Evolutionary conservation across 2,797 vertebrate species (phyloP).

Genomic region (Brachyalestes nurse): DNA sequence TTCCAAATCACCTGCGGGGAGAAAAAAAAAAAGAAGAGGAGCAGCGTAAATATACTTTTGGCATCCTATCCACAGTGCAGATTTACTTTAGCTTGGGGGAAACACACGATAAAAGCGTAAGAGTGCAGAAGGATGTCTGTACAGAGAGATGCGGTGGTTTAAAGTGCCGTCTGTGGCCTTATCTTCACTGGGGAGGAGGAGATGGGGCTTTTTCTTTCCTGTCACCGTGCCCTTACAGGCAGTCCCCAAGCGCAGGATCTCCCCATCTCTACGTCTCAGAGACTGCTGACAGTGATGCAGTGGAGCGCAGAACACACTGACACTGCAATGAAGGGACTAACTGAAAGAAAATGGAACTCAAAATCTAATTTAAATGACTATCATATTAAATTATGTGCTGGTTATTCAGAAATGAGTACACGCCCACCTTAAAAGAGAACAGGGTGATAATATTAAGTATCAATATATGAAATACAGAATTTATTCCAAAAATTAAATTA

Average conservation of each 20-base stretch:
- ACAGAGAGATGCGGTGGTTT: background rate
- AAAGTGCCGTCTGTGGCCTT: background rate
- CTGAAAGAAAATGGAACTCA: background rate
- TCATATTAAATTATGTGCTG: background rate
- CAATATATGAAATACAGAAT: background rate
- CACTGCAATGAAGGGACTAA: background rate
- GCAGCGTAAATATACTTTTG: background rate
- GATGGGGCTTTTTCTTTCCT: background rate
- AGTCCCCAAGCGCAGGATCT: background rate
- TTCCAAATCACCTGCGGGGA: constrained; percentile 10
- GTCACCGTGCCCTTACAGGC: background rate
- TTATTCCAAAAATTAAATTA: background rate
- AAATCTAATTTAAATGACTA: background rate
- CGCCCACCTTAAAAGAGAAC: no score
- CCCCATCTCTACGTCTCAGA: background rate
- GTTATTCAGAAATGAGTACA: no score
- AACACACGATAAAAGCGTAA: background rate
- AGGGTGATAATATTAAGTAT: background rate
- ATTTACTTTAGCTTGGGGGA: background rate
- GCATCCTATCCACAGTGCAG: background rate
- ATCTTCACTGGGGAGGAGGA: background rate
- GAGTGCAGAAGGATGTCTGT: background rate
- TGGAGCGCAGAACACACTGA: background rate
- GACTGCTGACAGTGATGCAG: background rate
- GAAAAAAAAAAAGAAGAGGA: background rate